Percentiles rank a stretch among this genome's conserved stretches.
Conservation (phyloP, 2,888 invertebrate genomes). For the Drosophila prostipennis region DNA sequence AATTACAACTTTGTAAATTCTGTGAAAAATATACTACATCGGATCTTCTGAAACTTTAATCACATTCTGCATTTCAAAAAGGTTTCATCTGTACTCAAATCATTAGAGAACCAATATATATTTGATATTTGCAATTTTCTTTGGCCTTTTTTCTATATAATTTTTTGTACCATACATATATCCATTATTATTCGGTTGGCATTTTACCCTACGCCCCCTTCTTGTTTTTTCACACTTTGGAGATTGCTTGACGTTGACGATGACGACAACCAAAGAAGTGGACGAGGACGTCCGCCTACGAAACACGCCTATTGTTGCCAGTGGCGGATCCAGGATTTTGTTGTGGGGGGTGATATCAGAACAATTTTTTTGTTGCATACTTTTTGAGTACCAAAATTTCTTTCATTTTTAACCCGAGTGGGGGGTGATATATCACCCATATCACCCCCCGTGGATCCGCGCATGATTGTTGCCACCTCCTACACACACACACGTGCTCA, state of each 20-base stretch:
- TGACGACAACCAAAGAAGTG: constrained; percentile 30
- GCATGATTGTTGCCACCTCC: constrained; percentile 43
- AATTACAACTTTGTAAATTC: not conserved
- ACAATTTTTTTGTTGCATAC: no score
- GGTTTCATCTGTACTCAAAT: no score
- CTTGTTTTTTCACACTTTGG: constrained; percentile 11
- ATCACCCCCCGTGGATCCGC: no score
- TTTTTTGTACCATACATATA: constrained; percentile 4
- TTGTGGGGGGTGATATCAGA: no score
- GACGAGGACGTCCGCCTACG: constrained; percentile 40
- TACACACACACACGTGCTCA: constrained; percentile 8
- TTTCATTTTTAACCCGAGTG: no score
- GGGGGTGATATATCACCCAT: no score
- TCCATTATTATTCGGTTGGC: constrained; percentile 1
- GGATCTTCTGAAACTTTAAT: no score
- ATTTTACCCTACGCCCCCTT: constrained; percentile 2
- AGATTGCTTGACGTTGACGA: constrained; percentile 34
- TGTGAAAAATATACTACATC: no score
- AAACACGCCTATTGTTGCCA: constrained; percentile 48
- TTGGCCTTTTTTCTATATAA: not conserved
- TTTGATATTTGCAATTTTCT: not conserved
- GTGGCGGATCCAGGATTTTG: no score
- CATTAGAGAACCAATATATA: no score
- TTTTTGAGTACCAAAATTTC: no score
- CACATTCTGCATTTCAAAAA: no score